These are phyloP conservation scores for Campylomormyrus numenius DNA, from an alignment of 2,113 vertebrate species.

Conservation along the genomic window DNA sequence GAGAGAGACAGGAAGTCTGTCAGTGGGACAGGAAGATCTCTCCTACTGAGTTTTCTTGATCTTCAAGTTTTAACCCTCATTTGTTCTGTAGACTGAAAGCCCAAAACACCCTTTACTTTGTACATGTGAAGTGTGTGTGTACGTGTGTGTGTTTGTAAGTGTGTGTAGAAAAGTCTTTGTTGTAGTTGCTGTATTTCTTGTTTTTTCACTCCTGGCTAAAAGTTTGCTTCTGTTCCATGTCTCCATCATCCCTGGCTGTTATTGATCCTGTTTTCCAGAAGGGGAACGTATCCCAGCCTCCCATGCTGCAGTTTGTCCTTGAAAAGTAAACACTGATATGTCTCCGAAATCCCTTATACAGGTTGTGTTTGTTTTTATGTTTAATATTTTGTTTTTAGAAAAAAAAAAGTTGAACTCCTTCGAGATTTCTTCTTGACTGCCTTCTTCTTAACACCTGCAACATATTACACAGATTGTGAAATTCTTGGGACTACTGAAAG, in stretches of 20 bases:
- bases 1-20: not conserved
- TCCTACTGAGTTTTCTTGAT: not conserved
- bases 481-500: not conserved
- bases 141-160: not conserved
- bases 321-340: slow-evolving; percentile 23
- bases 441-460: slow-evolving; percentile 10
- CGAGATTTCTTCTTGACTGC: slow-evolving; percentile 12
- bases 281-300: not conserved
- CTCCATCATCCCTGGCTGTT: not conserved
- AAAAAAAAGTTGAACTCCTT: slow-evolving; percentile 15
- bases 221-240: not conserved
- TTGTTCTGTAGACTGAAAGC: slow-evolving; percentile 19
- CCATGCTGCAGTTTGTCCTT: not conserved
- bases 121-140: not conserved
- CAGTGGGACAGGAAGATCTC: not conserved
- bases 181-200: not conserved
- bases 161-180: slow-evolving; percentile 11
- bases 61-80: slow-evolving; percentile 29
- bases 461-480: not conserved
- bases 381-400: slow-evolving; percentile 12
- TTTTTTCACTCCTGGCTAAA: not conserved
- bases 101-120: slow-evolving; percentile 13
- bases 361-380: slow-evolving; percentile 5
- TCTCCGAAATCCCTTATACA: slow-evolving; percentile 19
- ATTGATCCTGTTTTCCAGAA: not conserved